phyloP scores from a whole-genome alignment of 1,140 invertebrate genomes.

The Sitobion miscanthi region DNA sequence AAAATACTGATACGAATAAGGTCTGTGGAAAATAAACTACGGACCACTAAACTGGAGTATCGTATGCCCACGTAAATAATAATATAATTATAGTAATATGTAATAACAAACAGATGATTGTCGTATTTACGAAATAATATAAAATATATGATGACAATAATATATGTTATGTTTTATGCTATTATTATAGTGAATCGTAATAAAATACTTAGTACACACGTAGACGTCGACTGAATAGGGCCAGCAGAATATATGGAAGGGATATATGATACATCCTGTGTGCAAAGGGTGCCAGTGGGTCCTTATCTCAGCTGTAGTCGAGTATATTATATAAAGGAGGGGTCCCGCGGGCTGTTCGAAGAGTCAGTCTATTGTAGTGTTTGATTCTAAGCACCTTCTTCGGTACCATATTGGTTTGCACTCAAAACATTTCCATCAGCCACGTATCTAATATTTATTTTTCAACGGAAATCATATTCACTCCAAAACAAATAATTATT shows the following conservation, averaged over 20 bases:
- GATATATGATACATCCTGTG: not conserved
- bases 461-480: not conserved
- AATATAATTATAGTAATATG: not conserved
- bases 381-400: not conserved
- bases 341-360: not conserved
- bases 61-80: too few species aligned
- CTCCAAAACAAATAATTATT: not conserved
- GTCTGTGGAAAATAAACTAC: not conserved
- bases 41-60: not conserved
- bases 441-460: not conserved
- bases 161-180: too few species aligned
- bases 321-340: constrained; percentile 15
- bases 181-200: not conserved
- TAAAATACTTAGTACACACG: not conserved
- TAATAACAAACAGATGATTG: not conserved
- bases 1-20: not conserved
- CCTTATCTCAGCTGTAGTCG: not conserved
- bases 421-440: not conserved
- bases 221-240: not conserved
- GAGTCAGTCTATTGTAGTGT: not conserved
- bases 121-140: not conserved
- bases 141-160: too few species aligned
- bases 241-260: not conserved
- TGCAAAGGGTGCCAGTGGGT: not conserved
- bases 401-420: not conserved